Evolutionary conservation across 64 coral and sea anemone genomes (phyloP).

Genomic region (Dendronephthya gigantea): DNA sequence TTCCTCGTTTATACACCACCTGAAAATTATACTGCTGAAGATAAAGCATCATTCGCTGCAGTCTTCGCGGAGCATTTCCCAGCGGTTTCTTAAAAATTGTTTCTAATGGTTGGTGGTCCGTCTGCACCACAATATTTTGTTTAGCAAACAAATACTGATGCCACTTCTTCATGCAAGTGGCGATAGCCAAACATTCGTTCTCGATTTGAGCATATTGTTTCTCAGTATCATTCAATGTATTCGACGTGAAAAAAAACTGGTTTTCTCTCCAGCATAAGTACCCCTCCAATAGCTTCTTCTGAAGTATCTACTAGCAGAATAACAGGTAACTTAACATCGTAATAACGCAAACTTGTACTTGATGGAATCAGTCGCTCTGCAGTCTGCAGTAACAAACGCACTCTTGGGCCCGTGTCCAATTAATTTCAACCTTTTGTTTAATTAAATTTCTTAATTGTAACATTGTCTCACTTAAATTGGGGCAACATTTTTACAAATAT

Average conservation of each 20-base stretch:
- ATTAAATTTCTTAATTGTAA: constrained; percentile 35
- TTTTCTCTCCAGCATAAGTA: background rate
- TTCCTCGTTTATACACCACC: background rate
- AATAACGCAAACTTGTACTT: constrained; percentile 24
- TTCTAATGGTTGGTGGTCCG: background rate
- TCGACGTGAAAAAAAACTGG: constrained; percentile 16
- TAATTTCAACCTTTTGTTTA: constrained; percentile 27
- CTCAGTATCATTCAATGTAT: background rate
- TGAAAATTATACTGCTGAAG: constrained; percentile 16
- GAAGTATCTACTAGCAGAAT: constrained; percentile 46
- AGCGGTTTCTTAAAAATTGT: no score
- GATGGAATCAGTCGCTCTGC: constrained; percentile 24
- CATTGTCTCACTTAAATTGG: constrained; percentile 29
- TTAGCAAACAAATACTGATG: constrained; percentile 27
- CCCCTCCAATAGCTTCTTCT: constrained; percentile 10
- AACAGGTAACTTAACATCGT: constrained; percentile 23
- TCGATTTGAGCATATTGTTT: background rate
- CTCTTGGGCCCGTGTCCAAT: constrained; percentile 30
- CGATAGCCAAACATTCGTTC: background rate
- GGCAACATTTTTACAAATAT: constrained; percentile 44
- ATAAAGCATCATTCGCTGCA: constrained; percentile 35
- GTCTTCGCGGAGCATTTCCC: constrained; percentile 29
- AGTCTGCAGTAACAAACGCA: constrained; percentile 15
- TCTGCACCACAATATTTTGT: constrained; percentile 13
- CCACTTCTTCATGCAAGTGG: no score